These are phyloP conservation scores for Drosophila neonasuta DNA, from an alignment of 2,888 invertebrate genomes.

Conservation along the genomic window DNA sequence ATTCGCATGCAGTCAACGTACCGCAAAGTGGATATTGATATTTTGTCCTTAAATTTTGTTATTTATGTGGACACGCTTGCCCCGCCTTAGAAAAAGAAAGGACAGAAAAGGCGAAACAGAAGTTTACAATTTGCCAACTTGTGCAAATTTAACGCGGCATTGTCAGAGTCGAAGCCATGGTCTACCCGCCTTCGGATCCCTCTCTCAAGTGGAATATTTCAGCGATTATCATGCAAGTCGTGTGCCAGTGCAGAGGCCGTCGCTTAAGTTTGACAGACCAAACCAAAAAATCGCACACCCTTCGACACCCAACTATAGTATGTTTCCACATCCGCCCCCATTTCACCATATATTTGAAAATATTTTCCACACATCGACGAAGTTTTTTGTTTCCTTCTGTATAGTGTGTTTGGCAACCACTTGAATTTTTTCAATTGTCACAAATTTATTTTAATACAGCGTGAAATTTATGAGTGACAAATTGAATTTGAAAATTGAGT, in stretches of 20 bases:
- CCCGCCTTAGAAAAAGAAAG: constrained; percentile 18
- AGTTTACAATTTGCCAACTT: constrained; percentile 75
- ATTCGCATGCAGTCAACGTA: constrained; percentile 81
- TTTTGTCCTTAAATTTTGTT: constrained; percentile 82
- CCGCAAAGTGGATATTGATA: constrained; percentile 83
- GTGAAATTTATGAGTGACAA: constrained; percentile 80
- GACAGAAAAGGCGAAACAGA: constrained; percentile 45
- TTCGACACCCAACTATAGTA: background rate
- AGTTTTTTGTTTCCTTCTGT: constrained; percentile 17
- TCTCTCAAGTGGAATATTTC: constrained; percentile 18
- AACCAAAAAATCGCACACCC: constrained; percentile 50
- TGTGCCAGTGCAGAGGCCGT: constrained; percentile 78
- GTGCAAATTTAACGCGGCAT: constrained; percentile 79
- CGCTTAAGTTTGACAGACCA: constrained; percentile 78
- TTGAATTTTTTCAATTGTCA: constrained; percentile 72
- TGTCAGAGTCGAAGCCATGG: constrained; percentile 52
- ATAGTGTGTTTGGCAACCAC: constrained; percentile 41
- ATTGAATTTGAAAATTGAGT: constrained; percentile 77
- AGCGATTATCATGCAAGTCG: constrained; percentile 78
- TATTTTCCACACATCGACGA: constrained; percentile 57
- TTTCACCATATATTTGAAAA: constrained; percentile 73
- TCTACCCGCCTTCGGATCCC: constrained; percentile 12
- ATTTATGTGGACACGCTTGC: constrained; percentile 79
- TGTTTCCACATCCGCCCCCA: constrained; percentile 23
- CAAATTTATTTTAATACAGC: constrained; percentile 77